Evolutionary conservation across 1,140 invertebrate genomes (phyloP).

Genomic region (Harpegnathos saltator): DNA sequence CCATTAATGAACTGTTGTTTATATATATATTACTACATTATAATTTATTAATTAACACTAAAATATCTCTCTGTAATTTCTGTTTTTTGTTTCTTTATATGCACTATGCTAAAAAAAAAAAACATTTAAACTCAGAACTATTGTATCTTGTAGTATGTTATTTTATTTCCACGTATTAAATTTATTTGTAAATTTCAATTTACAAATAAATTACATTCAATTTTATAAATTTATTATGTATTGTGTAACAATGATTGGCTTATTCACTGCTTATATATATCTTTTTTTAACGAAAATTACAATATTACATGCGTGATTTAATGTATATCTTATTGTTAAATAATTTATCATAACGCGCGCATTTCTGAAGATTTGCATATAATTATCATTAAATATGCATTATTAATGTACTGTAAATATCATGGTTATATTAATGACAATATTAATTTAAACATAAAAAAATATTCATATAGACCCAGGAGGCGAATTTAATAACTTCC

Average conservation of each 20-base stretch:
- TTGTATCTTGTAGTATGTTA: conserved; percentile 21
- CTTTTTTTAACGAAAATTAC: conserved; percentile 35
- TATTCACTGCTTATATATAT: conserved; percentile 4
- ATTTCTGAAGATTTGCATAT: conserved; percentile 23
- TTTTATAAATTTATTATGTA: no score
- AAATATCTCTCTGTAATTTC: conserved; percentile 22
- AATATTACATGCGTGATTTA: conserved; percentile 21
- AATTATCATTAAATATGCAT: conserved; percentile 20
- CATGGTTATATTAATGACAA: conserved; percentile 30
- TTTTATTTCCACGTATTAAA: neutral
- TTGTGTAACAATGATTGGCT: no score
- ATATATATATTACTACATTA: conserved; percentile 9
- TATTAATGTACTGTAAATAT: conserved; percentile 40
- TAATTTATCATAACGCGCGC: conserved; percentile 6
- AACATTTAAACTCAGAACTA: conserved; percentile 3
- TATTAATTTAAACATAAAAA: conserved; percentile 24
- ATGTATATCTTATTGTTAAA: conserved; percentile 41
- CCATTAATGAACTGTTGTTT: conserved; percentile 72
- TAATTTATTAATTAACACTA: conserved; percentile 50
- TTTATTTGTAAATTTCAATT: conserved; percentile 8
- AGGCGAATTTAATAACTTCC: conserved; percentile 23
- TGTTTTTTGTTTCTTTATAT: conserved; percentile 34
- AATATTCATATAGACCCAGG: conserved; percentile 14
- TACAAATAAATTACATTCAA: no score
- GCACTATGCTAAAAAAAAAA: conserved; percentile 12